These are phyloP conservation scores for Manis crassicaudata DNA, from an alignment of 2,797 vertebrate species.

Conservation along the genomic window DNA sequence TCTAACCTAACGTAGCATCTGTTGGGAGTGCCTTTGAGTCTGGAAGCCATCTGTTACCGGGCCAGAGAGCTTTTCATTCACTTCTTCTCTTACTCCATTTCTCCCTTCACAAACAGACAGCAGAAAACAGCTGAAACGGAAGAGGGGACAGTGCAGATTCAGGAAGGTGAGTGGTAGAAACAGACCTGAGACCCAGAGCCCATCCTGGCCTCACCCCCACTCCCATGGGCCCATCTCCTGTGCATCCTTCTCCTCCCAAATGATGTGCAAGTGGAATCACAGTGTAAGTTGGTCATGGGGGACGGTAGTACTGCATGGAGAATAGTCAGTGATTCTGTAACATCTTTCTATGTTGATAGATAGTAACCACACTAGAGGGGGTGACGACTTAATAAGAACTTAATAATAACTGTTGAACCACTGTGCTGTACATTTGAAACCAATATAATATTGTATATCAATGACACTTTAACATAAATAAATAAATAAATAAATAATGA, in stretches of 20 bases:
- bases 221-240: background rate
- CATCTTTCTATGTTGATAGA: no score
- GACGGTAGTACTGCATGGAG: no score
- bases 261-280: background rate
- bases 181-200: background rate
- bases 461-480: no score
- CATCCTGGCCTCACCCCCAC: no score
- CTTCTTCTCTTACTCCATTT: background rate
- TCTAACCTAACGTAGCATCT: background rate
- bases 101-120: conserved; percentile 78
- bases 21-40: background rate
- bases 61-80: background rate
- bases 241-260: background rate
- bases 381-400: no score
- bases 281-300: no score
- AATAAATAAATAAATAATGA: background rate
- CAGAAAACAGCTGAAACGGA: conserved; percentile 86
- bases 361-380: no score
- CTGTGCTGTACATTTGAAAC: no score
- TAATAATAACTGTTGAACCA: no score
- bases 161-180: conserved; percentile 84
- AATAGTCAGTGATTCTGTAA: no score
- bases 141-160: conserved; percentile 87
- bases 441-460: no score
- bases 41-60: background rate